Evolutionary conservation across 2,113 vertebrate genomes (phyloP).

Genomic region (Podarcis cretensis): DNA sequence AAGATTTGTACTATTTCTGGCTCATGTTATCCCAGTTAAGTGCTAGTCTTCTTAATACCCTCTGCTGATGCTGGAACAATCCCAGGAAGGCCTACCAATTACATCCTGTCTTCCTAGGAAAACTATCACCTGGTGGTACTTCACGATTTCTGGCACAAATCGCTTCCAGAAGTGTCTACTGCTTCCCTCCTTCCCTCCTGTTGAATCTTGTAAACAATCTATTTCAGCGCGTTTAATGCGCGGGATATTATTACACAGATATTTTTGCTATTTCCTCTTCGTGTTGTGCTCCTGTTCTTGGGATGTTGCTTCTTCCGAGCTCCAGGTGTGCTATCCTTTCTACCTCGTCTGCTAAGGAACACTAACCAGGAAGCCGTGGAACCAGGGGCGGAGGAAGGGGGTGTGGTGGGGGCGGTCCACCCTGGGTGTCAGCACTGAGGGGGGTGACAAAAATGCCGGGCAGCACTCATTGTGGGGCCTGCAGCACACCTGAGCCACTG

Average conservation of each 20-base stretch:
- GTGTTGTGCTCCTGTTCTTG: background rate
- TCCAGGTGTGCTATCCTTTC: background rate
- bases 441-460: too few species aligned
- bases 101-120: background rate
- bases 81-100: background rate
- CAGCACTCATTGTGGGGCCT: too few species aligned
- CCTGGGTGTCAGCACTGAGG: too few species aligned
- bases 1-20: conserved; percentile 15
- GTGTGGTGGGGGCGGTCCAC: too few species aligned
- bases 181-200: background rate
- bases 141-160: background rate
- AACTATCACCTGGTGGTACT: background rate
- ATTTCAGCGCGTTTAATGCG: background rate
- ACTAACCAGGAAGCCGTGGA: too few species aligned
- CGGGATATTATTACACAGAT: background rate
- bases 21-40: conserved; percentile 46
- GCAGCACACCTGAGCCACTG: too few species aligned
- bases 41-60: conserved; percentile 19
- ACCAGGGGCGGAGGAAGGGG: too few species aligned
- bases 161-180: background rate
- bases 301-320: background rate
- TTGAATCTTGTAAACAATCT: background rate
- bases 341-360: background rate
- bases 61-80: background rate
- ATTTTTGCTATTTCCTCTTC: background rate